These are phyloP conservation scores for Cyphomyrus discorhynchus DNA, from an alignment of 2,113 vertebrate species.

Conservation along the genomic window DNA sequence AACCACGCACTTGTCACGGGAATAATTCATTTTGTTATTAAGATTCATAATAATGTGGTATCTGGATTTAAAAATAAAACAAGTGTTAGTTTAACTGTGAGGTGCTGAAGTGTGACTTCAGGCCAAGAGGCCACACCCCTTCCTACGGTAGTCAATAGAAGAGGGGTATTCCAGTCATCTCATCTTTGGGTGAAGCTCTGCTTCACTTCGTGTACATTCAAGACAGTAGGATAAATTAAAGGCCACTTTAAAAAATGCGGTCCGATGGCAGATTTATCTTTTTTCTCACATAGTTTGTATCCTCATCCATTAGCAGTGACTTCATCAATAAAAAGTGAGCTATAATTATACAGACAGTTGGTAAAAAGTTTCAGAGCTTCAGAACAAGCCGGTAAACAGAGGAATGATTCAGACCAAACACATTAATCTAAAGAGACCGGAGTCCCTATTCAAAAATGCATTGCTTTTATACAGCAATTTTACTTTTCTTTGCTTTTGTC, in stretches of 20 bases:
- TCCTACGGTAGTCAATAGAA: background rate
- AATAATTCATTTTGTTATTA: background rate
- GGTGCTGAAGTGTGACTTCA: background rate
- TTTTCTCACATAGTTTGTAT: background rate
- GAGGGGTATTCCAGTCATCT: background rate
- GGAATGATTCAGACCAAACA: background rate
- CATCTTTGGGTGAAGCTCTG: background rate
- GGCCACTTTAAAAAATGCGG: background rate
- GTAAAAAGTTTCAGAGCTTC: background rate
- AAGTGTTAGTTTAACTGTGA: background rate
- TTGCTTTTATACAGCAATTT: background rate
- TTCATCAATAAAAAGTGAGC: background rate
- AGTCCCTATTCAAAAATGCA: background rate
- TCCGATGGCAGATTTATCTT: background rate
- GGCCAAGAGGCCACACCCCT: background rate
- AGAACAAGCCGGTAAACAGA: background rate
- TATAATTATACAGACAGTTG: background rate
- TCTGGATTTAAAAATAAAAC: background rate
- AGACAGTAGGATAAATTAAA: background rate
- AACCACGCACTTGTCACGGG: background rate
- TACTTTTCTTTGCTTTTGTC: background rate
- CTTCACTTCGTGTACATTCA: background rate
- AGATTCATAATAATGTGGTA: background rate
- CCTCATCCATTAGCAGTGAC: background rate
- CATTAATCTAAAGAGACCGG: background rate